These are phyloP conservation scores for Planococcus citri DNA, from an alignment of 1,140 invertebrate genomes.

Conservation along the genomic window DNA sequence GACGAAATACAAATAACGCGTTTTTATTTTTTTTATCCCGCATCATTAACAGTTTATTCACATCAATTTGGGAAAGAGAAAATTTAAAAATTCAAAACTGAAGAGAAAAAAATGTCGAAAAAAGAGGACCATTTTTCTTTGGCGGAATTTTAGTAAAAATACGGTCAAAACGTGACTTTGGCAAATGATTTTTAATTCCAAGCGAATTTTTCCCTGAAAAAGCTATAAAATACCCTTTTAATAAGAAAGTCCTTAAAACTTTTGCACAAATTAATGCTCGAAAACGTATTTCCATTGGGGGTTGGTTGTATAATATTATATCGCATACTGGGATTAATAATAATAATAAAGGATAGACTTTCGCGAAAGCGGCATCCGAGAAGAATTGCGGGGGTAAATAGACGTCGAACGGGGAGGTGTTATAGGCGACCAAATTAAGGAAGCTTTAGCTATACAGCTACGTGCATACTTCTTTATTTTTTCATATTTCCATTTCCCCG, in stretches of 20 bases:
- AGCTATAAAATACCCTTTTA: conserved; percentile 20
- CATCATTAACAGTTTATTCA: conserved; percentile 7
- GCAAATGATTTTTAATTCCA: conserved; percentile 18
- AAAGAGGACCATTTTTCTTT: not conserved
- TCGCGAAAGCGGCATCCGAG: conserved; percentile 12
- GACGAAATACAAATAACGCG: not conserved
- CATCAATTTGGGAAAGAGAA: not conserved
- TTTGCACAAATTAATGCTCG: conserved; percentile 19
- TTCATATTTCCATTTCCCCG: conserved; percentile 32
- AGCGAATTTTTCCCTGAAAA: conserved; percentile 15
- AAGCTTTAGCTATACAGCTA: conserved; percentile 26
- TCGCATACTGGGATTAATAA: conserved; percentile 30
- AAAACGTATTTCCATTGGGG: conserved; percentile 20
- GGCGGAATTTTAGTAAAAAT: conserved; percentile 6
- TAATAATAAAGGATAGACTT: conserved; percentile 30
- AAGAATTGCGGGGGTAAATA: conserved; percentile 15
- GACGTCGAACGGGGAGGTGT: conserved; percentile 18
- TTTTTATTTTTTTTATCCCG: not conserved
- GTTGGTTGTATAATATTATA: conserved; percentile 20
- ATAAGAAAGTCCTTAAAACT: conserved; percentile 20
- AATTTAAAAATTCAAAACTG: conserved; percentile 4
- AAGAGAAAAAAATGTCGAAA: not conserved
- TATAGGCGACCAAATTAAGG: conserved; percentile 27
- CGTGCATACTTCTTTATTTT: conserved; percentile 31
- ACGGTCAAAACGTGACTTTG: conserved; percentile 18